Evolutionary conservation across 2,888 invertebrate genomes (phyloP), one percentile per base, ranked within the genome.

Genomic region (Drosophila kanekoi): DNA sequence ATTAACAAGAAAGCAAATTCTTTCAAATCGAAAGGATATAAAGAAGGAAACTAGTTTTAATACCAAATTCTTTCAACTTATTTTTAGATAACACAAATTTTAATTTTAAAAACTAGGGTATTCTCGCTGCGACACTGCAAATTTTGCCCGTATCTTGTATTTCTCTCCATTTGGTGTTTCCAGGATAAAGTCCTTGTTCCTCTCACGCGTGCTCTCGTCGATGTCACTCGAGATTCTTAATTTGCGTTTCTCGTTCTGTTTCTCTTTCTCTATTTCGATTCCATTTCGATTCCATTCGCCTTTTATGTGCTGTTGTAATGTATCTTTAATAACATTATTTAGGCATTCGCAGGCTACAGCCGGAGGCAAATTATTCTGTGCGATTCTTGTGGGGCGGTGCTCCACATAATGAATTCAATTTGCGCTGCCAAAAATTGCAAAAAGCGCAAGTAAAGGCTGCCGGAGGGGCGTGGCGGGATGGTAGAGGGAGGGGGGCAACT

Each of bases 261-360:
- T 53, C 20, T 16, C 28, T 43, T n/a, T n/a, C n/a, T 28, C 35
- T 38, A 38, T 45, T 14, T 58, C 28, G 47, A 8, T 44, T 16
- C 45, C 63, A 23, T 14, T 20, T 20, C 37, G 51, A 10, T 14
- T 52, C 58, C 69, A 63, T 60, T 67, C 33, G 61, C 56, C 59
- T 68, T 72, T 69, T 77, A 40, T 64, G 67, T 79, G 70, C 71
- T 71, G 67, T 65, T 73, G 71, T 89, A 85, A 89, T 83, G 78
- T 72, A 70, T 77, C 80, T 80, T 87, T 89, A 89, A 90, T 89
- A 83, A 81, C 83, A 87, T 90, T 88, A 87, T 80, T 76, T 76
- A 61, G 65, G 64, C 75, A 86, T 86, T 77, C 70, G 63, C 57
- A 33, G 61, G 20, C 59, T 44, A 18, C 35, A 48, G 45, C 76